Conservation (phyloP, 2,797 vertebrate genomes). For the Neosilurus hyrtlii region DNA sequence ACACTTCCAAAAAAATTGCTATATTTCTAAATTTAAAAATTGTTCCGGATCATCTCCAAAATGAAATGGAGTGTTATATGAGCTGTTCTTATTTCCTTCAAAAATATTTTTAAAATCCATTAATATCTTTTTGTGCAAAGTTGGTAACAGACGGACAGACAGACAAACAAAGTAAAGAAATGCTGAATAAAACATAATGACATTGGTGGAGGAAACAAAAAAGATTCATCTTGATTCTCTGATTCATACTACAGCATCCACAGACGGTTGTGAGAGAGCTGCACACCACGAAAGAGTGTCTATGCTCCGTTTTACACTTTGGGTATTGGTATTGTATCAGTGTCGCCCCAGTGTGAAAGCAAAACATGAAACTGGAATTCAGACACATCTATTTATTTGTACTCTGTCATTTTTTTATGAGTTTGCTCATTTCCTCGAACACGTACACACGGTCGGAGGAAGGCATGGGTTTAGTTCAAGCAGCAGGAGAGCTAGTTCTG, state of each 20-base stretch:
- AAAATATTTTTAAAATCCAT: too few species aligned
- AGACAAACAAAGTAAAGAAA: too few species aligned
- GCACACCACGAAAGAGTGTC: not conserved
- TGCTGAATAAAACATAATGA: too few species aligned
- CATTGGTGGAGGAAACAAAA: too few species aligned
- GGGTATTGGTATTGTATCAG: not conserved
- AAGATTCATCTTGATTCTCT: not conserved
- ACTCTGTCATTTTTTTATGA: not conserved
- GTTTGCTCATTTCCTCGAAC: not conserved
- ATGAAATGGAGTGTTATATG: too few species aligned
- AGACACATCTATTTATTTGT: not conserved
- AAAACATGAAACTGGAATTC: not conserved
- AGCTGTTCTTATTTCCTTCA: too few species aligned
- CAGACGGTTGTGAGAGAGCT: not conserved
- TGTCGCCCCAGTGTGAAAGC: not conserved
- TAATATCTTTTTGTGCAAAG: too few species aligned
- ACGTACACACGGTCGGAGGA: slow-evolving; percentile 24
- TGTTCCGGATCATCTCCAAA: too few species aligned
- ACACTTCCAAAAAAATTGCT: too few species aligned
- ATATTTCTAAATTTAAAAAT: too few species aligned
- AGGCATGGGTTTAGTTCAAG: slow-evolving; percentile 34
- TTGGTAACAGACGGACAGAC: too few species aligned
- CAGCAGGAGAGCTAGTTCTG: slow-evolving; percentile 46
- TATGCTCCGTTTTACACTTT: not conserved
- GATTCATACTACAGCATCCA: not conserved